Evolutionary conservation across 2,888 invertebrate genomes (phyloP).

Genomic region (Lasioglossum lativentre): DNA sequence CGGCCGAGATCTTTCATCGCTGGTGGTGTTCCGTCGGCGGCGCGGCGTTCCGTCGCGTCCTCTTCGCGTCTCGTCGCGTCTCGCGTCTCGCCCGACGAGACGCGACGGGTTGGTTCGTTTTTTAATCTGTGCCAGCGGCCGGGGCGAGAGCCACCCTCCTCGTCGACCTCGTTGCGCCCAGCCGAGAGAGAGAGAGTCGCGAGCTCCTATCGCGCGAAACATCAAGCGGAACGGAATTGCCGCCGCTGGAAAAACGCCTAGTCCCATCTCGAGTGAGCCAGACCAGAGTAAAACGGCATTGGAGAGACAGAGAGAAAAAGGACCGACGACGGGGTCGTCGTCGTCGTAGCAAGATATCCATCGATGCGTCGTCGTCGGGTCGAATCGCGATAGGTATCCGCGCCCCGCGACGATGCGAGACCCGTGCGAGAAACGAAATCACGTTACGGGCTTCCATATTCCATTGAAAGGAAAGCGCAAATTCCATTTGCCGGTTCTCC

Average conservation of each 20-base stretch:
- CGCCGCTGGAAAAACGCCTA: not conserved
- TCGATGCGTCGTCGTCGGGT: conserved; percentile 10
- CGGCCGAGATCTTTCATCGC: conserved; percentile 2
- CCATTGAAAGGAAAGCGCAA: conserved; percentile 55
- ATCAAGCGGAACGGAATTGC: conserved; percentile 4
- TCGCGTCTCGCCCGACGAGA: not conserved
- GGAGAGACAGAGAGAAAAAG: conserved; percentile 14
- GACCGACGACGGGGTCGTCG: too few species aligned
- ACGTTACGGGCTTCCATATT: conserved; percentile 60
- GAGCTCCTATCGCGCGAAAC: conserved; percentile 1
- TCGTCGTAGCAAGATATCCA: conserved; percentile 47
- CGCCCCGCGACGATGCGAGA: conserved; percentile 21
- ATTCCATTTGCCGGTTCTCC: conserved; percentile 52
- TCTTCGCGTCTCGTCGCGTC: not conserved
- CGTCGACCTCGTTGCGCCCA: conserved; percentile 10
- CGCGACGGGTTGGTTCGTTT: conserved; percentile 11
- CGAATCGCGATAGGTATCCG: conserved; percentile 37
- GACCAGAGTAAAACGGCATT: not conserved
- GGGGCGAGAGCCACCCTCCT: conserved; percentile 16
- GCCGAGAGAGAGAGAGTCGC: conserved; percentile 11
- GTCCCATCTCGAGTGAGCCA: not conserved
- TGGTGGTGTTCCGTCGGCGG: not conserved
- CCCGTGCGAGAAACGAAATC: conserved; percentile 53
- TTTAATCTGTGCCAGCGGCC: conserved; percentile 15
- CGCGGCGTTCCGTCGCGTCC: not conserved